A percentile compares a stretch with the other conserved stretches of the same genome.
These are phyloP conservation scores for Agrochola litura DNA, from an alignment of 2,888 invertebrate species.

Conservation along the genomic window DNA sequence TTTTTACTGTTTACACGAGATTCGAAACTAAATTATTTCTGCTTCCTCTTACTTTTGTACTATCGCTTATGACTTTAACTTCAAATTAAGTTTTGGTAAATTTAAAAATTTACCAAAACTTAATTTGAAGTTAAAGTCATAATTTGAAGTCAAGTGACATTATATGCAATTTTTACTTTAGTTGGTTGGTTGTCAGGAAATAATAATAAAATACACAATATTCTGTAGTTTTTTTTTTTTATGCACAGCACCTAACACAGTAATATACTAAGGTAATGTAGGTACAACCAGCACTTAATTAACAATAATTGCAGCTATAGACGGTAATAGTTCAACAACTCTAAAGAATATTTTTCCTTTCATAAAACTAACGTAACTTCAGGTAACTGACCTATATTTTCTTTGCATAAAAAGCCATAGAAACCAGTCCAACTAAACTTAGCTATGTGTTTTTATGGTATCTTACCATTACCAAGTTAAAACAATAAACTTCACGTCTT, in stretches of 20 bases:
- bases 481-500: background rate
- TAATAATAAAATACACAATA: background rate
- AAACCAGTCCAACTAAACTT: conserved; percentile 5
- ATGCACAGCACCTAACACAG: background rate
- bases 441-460: background rate
- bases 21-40: background rate
- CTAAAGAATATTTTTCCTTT: background rate
- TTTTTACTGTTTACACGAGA: conserved; percentile 2
- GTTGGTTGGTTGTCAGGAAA: background rate
- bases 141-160: too few relatives aligned
- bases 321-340: too few relatives aligned
- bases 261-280: background rate
- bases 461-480: background rate
- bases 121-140: too few relatives aligned
- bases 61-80: background rate
- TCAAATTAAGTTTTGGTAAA: too few relatives aligned
- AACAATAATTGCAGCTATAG: background rate
- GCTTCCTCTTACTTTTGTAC: background rate
- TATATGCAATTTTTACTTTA: background rate
- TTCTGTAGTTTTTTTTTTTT: background rate
- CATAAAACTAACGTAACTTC: conserved; percentile 6
- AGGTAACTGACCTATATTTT: conserved; percentile 28
- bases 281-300: background rate
- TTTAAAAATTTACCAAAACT: too few relatives aligned
- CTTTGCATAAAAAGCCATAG: conserved; percentile 11